Evolutionary conservation across 2,888 invertebrate species (phyloP).

Genomic region (Scaptomyza tumidula): DNA sequence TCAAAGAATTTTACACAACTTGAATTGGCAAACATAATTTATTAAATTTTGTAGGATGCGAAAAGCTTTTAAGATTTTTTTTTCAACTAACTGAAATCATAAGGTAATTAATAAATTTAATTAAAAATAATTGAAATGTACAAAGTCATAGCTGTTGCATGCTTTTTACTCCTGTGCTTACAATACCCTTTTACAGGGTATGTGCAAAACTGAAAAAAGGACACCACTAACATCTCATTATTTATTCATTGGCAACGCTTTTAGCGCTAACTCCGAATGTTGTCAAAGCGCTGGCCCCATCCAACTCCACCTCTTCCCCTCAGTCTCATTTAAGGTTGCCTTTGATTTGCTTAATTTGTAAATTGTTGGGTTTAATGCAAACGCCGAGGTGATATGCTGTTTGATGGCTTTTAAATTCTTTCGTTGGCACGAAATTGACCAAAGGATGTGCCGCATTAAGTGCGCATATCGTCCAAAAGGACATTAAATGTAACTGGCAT

Average conservation of each 20-base stretch:
- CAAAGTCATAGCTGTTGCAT: background rate
- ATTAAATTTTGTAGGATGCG: no score
- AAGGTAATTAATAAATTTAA: background rate
- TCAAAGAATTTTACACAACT: no score
- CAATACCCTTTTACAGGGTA: conserved; percentile 28
- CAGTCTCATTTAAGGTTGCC: conserved; percentile 42
- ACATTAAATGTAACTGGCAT: conserved; percentile 52
- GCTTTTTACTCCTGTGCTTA: background rate
- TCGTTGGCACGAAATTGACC: conserved; percentile 69
- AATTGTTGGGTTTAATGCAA: conserved; percentile 54
- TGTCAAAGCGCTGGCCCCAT: background rate
- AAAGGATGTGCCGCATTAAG: conserved; percentile 58
- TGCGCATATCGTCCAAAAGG: conserved; percentile 45
- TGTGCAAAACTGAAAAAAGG: conserved; percentile 26
- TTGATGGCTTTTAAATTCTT: conserved; percentile 76
- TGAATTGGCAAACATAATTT: no score
- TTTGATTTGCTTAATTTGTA: conserved; percentile 78
- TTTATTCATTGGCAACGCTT: conserved; percentile 72
- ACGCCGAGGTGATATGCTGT: conserved; percentile 41
- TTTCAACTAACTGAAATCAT: background rate
- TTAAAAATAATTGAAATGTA: background rate
- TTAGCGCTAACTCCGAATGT: conserved; percentile 59
- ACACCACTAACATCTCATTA: conserved; percentile 59
- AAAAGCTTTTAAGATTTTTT: background rate
- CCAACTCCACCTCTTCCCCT: background rate